Evolutionary conservation across 2,797 vertebrate species (phyloP), one percentile per base, ranked within the genome.

Genomic region (Enoplosus armatus): DNA sequence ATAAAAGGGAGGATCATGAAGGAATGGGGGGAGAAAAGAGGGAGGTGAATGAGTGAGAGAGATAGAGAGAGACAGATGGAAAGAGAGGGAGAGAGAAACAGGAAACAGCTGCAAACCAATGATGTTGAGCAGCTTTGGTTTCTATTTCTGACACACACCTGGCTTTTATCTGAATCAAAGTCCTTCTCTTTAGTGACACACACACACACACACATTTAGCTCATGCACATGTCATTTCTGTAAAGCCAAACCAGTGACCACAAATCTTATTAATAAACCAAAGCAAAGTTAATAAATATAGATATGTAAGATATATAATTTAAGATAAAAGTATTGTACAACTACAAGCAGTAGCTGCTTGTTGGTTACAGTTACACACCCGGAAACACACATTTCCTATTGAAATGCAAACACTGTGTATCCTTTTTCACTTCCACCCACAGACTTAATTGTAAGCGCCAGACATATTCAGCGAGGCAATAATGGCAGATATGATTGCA

Each of bases 91-190:
- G 26, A 80, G 39, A 45, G 61, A 75, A 58, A 79, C 37, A 80
- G 83, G 78, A 85, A 85, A 67, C 85, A 83, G 85, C 85, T 86
- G 82, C 82, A 75, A 72, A 75, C 33, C 72, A 67, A 77, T 77
- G 71, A 79, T 72, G 60, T 85, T 76, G 76, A 84, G 66, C 48
- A 71, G 83, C 64, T 80, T 75, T 29, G n/a, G 67, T 80, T 87
- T 90, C 89, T 85, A 87, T 86, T 87, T 87, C 82, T 71, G 79
- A 87, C 71, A 79, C 60, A 82, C 87, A 89, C 79, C 86, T 90
- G 90, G 75, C 86, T 86, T 86, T 89, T 71, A 84, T 87, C 75
- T 60, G 54, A 76, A 73, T 79, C 69, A 89, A 82, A 87, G 84
- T 65, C 50, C 58, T 55, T 58, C 58, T 72, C 71, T 80, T 62